A percentile compares a stretch with the other conserved stretches of the same genome.
phyloP scores from a whole-genome alignment of 2,888 invertebrate genomes.

The Agrypnus murinus region DNA sequence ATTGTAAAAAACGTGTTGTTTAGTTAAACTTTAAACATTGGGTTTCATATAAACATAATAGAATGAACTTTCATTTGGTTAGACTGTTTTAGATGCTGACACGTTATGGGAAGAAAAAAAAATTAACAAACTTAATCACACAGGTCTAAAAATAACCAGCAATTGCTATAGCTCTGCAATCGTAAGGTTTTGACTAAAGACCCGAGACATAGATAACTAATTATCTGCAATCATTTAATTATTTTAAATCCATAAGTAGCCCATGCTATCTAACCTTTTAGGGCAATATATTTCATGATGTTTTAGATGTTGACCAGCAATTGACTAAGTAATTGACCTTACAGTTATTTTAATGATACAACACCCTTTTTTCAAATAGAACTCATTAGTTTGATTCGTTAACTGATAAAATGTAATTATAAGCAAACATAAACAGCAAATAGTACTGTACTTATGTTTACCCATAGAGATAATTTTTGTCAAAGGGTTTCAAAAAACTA shows the following conservation, averaged over 20 bases:
- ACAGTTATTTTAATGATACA: constrained; percentile 2
- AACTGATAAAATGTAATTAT: background rate
- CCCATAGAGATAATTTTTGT: background rate
- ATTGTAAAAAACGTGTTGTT: constrained; percentile 19
- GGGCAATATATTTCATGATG: too few relatives aligned
- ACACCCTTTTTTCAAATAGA: background rate
- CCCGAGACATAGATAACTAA: too few relatives aligned
- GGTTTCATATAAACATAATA: background rate
- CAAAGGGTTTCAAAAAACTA: background rate
- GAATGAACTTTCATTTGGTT: background rate
- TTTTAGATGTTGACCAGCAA: too few relatives aligned
- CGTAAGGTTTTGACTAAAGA: background rate
- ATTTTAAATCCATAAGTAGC: too few relatives aligned
- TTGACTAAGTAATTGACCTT: constrained; percentile 16
- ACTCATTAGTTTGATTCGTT: constrained; percentile 2
- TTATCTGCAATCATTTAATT: too few relatives aligned
- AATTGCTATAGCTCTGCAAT: background rate
- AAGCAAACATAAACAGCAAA: too few relatives aligned
- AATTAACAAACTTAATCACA: background rate
- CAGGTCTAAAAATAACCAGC: constrained; percentile 12
- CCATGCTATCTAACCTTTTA: too few relatives aligned
- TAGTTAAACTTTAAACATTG: background rate
- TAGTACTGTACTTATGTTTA: too few relatives aligned
- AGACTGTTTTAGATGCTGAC: too few relatives aligned
- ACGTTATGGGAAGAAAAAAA: too few relatives aligned